Evolutionary conservation across 2,888 invertebrate genomes (phyloP).

Genomic region (Xylophagus ater): DNA sequence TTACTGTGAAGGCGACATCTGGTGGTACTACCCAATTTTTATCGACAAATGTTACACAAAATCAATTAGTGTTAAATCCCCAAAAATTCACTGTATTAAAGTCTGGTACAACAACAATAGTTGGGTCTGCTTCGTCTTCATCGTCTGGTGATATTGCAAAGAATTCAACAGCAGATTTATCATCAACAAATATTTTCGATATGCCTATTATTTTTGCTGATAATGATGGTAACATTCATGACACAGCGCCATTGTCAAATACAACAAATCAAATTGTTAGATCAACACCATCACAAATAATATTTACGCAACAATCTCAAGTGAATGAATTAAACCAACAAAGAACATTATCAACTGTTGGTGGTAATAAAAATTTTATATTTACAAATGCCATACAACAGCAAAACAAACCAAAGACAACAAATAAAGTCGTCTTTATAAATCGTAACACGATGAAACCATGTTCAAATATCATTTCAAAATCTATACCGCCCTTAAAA

Average conservation of each 20-base stretch:
- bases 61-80: slow-evolving; percentile 20
- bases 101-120: slow-evolving; percentile 22
- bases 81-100: slow-evolving; percentile 36
- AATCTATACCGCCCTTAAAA: slow-evolving; percentile 25
- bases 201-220: slow-evolving; percentile 57
- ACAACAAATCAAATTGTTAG: slow-evolving; percentile 7
- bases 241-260: slow-evolving; percentile 17
- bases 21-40: slow-evolving; percentile 30
- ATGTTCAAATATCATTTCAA: slow-evolving; percentile 28
- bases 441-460: slow-evolving; percentile 36
- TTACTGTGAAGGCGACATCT: slow-evolving; percentile 14
- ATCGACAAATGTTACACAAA: slow-evolving; percentile 15
- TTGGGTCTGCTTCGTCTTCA: not conserved
- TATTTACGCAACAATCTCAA: slow-evolving; percentile 11
- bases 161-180: slow-evolving; percentile 36
- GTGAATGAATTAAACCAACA: slow-evolving; percentile 6
- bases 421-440: slow-evolving; percentile 35
- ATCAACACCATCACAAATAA: slow-evolving; percentile 12
- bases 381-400: slow-evolving; percentile 25
- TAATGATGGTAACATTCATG: slow-evolving; percentile 38
- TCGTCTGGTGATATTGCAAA: slow-evolving; percentile 9
- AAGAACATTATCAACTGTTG: no score
- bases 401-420: slow-evolving; percentile 21
- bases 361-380: slow-evolving; percentile 27
- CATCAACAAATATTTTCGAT: slow-evolving; percentile 48